Evolutionary conservation across 64 coral and sea anemone species (phyloP), one percentile per base, ranked within the genome.

Genomic region (Orbicella faveolata): DNA sequence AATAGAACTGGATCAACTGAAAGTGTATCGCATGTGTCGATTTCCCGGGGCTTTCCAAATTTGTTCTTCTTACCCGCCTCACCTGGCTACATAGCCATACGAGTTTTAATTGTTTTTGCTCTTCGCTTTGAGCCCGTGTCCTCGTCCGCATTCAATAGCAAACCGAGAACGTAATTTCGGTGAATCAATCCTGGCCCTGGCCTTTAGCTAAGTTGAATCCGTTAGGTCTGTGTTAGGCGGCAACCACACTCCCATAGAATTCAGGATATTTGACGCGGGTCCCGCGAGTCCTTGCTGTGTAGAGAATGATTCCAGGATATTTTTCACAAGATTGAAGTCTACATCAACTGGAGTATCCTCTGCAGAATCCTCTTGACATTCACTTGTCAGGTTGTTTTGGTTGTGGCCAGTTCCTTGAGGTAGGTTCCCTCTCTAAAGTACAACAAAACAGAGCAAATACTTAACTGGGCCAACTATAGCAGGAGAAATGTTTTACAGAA

Each of bases 281-380:
- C 97, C 97, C 35, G 91, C 94, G 11, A 96, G 75, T 33, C 97
- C 97, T 59, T 99, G 80, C 74, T 99, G 97, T 8, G 89, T 90
- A 4, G 93, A 93, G 48, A 91, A 93, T 1, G 97, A 99, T 48
- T 99, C 94, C 64, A 99, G 44, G 79, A 99, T 79, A 62, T 99
- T 99, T 86, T 91, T 92, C 37, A 99, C 94, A 76, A 99, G 74
- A 80, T 99, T 99, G 66, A 99, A 93, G 76, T 99, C 97, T 75
- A 99, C 91, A 80, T 99, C 97, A 67, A 99, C 94, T 36, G 97
- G 97, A 14, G 79, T 79, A 21, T 76, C 74, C 37, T 90, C 82
- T 6, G 90, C 90, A 20, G 83, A 65, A 2, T 90, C 70, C 15
- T 23, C 73, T 23, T 62, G 48, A 76, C 41, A 0, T 48, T 78